Evolutionary conservation across 2,888 invertebrate genomes (phyloP), one percentile per base, ranked within the genome.

Genomic region (Rhagonycha fulva): DNA sequence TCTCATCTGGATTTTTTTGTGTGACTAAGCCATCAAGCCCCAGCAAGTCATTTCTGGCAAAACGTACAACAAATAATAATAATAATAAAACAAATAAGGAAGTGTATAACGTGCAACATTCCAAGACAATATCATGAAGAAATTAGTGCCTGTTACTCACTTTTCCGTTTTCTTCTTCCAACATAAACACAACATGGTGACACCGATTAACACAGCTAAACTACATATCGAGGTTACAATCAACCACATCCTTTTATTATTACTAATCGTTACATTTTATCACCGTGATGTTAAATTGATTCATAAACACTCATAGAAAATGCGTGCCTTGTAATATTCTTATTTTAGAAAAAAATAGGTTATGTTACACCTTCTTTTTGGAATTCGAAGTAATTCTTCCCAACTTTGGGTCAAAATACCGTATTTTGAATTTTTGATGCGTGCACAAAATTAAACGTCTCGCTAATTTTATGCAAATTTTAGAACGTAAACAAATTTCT

Each of bases 11-110:
- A 88, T 93, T 92, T 86, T 92, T 93, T 83, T 93, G 89, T 83
- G 92, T 93, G 79, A 93, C 93, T 91, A 93, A 92, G 86, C 93
- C 93, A 86, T 92, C 91, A 84, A 93, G 89, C 76, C 93, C 93
- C 86, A 92, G 89, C 87, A 93, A 90, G 86, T 93, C 93, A 90
- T 92, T 92, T 90, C 93, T 92, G 85, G 79, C 84, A 80, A 76
- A 77, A 63, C 71, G 78, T 79, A 62, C 14, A 26, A 24, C 19
- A 66, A 66, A 75, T 69, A 79, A 79, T 66, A 79, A 79, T 66
- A 79, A 32, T 80, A 72, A 71, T 71, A 19, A 47, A 47, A 47
- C 47, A 47, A 47, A 47, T 47, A 47, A 47, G n/a, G n/a, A 47
- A 47, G 47, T 47, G 47, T 12, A 47, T 7, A 47, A 78, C 71